Conservation (phyloP, 2,888 invertebrate genomes). For the Blera fallax region DNA sequence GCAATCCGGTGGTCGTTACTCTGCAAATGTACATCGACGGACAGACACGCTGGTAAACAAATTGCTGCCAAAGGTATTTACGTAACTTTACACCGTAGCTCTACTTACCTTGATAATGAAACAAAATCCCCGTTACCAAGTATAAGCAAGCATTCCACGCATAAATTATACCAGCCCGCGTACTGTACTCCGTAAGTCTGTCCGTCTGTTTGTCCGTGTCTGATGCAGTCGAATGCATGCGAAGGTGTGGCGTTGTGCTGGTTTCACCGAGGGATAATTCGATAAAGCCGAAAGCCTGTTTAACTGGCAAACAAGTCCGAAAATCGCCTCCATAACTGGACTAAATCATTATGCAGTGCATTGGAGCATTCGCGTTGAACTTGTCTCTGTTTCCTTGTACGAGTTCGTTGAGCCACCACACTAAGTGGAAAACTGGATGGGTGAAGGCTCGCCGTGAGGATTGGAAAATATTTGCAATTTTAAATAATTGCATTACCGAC, state of each 20-base stretch:
- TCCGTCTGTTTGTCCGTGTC: not conserved
- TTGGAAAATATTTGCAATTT: constrained; percentile 44
- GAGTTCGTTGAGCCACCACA: not conserved
- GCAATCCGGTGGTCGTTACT: constrained; percentile 42
- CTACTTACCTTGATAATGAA: constrained; percentile 69
- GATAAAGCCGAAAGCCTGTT: constrained; percentile 57
- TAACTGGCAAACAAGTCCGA: constrained; percentile 49
- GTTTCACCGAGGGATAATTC: constrained; percentile 35
- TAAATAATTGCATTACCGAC: constrained; percentile 48
- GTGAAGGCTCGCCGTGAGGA: not conserved
- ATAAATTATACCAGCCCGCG: constrained; percentile 44
- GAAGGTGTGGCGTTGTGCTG: constrained; percentile 31
- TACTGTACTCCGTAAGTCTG: constrained; percentile 1
- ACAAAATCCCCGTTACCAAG: constrained; percentile 53
- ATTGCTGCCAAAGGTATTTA: constrained; percentile 39
- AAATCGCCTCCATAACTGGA: constrained; percentile 51
- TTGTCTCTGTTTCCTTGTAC: constrained; percentile 29
- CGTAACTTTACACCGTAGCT: constrained; percentile 56
- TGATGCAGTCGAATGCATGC: not conserved
- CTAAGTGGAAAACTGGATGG: not conserved
- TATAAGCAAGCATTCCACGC: constrained; percentile 29
- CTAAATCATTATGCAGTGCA: constrained; percentile 42
- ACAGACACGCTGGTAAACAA: constrained; percentile 28
- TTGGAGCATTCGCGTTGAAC: constrained; percentile 34
- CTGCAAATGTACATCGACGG: constrained; percentile 25